Conservation (phyloP, 2,888 invertebrate genomes). For the Clostera curtula region DNA sequence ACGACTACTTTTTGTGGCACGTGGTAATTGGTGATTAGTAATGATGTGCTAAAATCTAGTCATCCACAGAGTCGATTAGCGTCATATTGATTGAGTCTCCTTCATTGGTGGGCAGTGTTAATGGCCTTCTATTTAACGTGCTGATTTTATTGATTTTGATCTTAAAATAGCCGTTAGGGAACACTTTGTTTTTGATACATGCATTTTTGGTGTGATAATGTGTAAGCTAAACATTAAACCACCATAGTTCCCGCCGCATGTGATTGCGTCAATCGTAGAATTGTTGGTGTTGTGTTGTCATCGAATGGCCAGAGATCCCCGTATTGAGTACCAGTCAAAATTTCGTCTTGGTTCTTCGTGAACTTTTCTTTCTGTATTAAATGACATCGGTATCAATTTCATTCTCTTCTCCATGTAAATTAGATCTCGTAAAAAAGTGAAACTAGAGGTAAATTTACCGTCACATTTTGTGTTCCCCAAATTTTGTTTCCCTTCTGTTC, state of each 20-base stretch:
- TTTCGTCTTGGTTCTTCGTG: too few relatives aligned
- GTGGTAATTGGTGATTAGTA: constrained; percentile 62
- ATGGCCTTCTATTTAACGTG: constrained; percentile 49
- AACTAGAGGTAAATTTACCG: too few relatives aligned
- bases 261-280: constrained; percentile 52
- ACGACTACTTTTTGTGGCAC: constrained; percentile 35
- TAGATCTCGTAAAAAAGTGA: too few relatives aligned
- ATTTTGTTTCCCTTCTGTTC: too few relatives aligned
- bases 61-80: constrained; percentile 49
- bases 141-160: too few relatives aligned
- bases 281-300: constrained; percentile 53
- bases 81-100: constrained; percentile 49
- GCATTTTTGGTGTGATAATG: constrained; percentile 59
- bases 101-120: constrained; percentile 55
- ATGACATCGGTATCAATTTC: too few relatives aligned
- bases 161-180: constrained; percentile 52
- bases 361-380: too few relatives aligned
- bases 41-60: constrained; percentile 60
- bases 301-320: too few relatives aligned
- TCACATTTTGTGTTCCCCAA: too few relatives aligned
- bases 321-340: too few relatives aligned
- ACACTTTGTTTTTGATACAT: constrained; percentile 58
- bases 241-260: constrained; percentile 30
- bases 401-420: too few relatives aligned
- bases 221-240: constrained; percentile 36